Conservation (phyloP, 2,797 vertebrate species). For the Lateolabrax maculatus region DNA sequence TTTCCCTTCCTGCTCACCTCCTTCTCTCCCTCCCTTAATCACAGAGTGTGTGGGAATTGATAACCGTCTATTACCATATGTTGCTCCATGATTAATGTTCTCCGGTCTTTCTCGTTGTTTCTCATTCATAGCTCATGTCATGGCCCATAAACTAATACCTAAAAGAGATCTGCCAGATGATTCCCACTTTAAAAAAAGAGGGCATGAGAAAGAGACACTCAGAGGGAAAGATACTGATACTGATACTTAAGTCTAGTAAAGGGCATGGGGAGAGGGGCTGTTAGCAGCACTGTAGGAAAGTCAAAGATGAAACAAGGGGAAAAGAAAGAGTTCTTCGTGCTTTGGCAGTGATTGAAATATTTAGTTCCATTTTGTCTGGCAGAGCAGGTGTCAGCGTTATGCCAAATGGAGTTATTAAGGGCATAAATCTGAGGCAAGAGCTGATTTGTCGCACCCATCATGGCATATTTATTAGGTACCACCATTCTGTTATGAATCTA, state of each 20-base stretch:
- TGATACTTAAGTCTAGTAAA: conserved; percentile 69
- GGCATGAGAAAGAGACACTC: conserved; percentile 69
- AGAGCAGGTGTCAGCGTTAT: conserved; percentile 79
- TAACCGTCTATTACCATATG: conserved; percentile 84
- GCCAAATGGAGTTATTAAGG: conserved; percentile 82
- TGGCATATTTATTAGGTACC: conserved; percentile 81
- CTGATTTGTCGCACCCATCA: conserved; percentile 78
- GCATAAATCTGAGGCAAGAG: conserved; percentile 77
- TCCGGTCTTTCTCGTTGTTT: conserved; percentile 86
- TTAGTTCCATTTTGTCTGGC: conserved; percentile 78
- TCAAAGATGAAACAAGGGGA: conserved; percentile 80
- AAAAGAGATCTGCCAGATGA: conserved; percentile 92
- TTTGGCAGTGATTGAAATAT: conserved; percentile 81
- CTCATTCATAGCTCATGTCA: conserved; percentile 97
- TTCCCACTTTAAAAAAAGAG: conserved; percentile 84
- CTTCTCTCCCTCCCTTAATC: conserved; percentile 71
- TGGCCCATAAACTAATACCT: conserved; percentile 98
- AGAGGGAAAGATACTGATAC: conserved; percentile 57
- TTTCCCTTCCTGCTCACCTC: conserved; percentile 45
- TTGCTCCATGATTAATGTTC: conserved; percentile 88
- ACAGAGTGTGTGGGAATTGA: conserved; percentile 77
- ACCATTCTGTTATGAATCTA: conserved; percentile 76
- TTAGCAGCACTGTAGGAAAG: conserved; percentile 79
- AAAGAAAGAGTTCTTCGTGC: conserved; percentile 71
- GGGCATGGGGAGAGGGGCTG: conserved; percentile 75